Percentiles rank a stretch among this genome's conserved stretches.
phyloP scores from a whole-genome alignment of 2,113 vertebrate species.

The Geothlypis trichas region DNA sequence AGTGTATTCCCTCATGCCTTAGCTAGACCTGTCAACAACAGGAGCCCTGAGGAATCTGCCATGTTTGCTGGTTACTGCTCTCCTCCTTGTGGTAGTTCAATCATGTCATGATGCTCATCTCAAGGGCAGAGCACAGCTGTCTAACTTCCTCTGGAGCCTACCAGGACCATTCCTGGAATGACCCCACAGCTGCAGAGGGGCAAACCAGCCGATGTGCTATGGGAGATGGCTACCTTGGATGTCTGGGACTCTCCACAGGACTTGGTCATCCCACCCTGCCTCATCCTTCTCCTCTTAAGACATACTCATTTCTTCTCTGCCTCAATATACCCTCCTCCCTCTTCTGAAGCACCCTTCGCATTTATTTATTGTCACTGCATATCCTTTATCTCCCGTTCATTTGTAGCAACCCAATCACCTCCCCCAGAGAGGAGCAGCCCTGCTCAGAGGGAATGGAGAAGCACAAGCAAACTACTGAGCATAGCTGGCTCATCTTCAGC shows the following conservation, averaged over 20 bases:
- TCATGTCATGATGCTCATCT: background rate
- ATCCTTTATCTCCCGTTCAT: background rate
- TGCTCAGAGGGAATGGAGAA: background rate
- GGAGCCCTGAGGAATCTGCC: background rate
- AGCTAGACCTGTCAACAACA: slow-evolving; percentile 24
- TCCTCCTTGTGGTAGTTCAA: background rate
- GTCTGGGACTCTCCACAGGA: background rate
- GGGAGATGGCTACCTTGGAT: background rate
- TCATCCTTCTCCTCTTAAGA: background rate
- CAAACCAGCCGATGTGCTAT: background rate
- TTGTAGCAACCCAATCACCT: accelerated
- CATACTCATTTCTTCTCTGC: background rate
- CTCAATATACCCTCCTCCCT: accelerated
- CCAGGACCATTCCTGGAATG: background rate
- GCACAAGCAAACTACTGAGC: background rate
- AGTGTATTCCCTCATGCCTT: background rate
- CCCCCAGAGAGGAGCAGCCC: background rate
- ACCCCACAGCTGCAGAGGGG: background rate
- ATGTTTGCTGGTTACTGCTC: background rate
- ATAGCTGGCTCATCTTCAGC: background rate
- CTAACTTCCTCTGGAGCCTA: background rate
- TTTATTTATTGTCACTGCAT: background rate
- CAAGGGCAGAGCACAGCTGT: background rate
- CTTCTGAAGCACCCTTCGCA: background rate
- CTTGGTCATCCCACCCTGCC: background rate